phyloP scores from a whole-genome alignment of 2,888 invertebrate species.

The Lapara coniferarum region DNA sequence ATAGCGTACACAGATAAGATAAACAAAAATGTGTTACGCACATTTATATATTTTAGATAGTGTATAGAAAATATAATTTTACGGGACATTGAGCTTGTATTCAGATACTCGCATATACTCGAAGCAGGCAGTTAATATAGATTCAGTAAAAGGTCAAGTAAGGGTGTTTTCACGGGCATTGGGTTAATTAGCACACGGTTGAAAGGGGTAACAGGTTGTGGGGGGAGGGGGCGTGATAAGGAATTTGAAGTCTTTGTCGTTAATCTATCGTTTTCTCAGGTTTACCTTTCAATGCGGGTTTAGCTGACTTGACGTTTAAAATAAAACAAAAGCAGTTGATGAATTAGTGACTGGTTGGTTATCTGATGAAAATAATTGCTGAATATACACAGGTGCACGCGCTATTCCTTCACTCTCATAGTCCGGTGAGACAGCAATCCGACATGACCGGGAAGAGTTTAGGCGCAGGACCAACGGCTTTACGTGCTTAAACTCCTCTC shows the following conservation, averaged over 20 bases:
- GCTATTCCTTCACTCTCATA: too few relatives aligned
- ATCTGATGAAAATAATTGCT: too few relatives aligned
- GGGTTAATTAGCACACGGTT: conserved; percentile 27
- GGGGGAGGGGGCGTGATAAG: background rate
- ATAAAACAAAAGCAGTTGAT: too few relatives aligned
- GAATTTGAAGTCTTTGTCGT: background rate
- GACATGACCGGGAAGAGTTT: too few relatives aligned
- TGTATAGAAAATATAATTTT: background rate
- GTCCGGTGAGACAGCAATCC: too few relatives aligned
- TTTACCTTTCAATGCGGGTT: too few relatives aligned
- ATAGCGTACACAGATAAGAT: conserved; percentile 20
- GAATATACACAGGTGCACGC: too few relatives aligned
- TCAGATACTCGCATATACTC: background rate
- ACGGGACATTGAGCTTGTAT: background rate
- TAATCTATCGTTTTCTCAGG: background rate
- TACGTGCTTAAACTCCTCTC: too few relatives aligned
- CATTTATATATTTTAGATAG: conserved; percentile 15
- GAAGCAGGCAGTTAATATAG: conserved; percentile 36
- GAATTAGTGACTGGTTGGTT: too few relatives aligned
- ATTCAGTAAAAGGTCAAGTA: conserved; percentile 48
- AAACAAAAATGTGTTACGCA: conserved; percentile 16
- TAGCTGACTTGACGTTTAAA: too few relatives aligned
- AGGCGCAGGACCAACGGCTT: too few relatives aligned
- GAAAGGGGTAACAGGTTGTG: conserved; percentile 9
- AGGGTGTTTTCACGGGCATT: conserved; percentile 26